A percentile compares a stretch with the other conserved stretches of the same genome.
Conservation (phyloP, 2,113 vertebrate genomes). For the Oenanthe oenanthe region DNA sequence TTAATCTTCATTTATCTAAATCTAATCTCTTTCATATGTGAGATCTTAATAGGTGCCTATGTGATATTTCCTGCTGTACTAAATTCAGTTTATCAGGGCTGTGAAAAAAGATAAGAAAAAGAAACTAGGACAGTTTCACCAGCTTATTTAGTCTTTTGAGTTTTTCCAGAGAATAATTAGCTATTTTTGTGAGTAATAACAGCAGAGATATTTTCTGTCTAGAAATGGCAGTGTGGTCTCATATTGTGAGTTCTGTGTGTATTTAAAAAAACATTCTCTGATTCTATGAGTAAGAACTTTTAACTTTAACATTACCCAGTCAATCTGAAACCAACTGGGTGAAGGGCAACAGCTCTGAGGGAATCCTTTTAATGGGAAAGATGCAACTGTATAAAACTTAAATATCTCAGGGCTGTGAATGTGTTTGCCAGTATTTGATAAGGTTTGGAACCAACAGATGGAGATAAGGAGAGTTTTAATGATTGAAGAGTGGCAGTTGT, state of each 20-base stretch:
- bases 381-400: not conserved
- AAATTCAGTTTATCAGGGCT: not conserved
- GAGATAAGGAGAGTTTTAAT: not conserved
- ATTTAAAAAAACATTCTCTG: not conserved
- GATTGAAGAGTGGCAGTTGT: not conserved
- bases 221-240: not conserved
- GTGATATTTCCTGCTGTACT: not conserved
- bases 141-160: not conserved
- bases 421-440: not conserved
- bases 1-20: not conserved
- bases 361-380: not conserved
- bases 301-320: not conserved
- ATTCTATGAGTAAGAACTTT: not conserved
- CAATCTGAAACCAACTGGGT: not conserved
- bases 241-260: not conserved
- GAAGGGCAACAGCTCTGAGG: not conserved
- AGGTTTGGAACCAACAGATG: not conserved
- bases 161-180: not conserved
- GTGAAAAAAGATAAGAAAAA: not conserved
- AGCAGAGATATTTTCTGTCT: not conserved
- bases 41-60: not conserved
- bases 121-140: accelerated
- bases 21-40: not conserved
- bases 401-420: not conserved
- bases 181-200: not conserved